A percentile compares a stretch with the other conserved stretches of the same genome.
These are phyloP conservation scores for Orycteropus afer DNA, from an alignment of 2,113 vertebrate species.

Conservation along the genomic window DNA sequence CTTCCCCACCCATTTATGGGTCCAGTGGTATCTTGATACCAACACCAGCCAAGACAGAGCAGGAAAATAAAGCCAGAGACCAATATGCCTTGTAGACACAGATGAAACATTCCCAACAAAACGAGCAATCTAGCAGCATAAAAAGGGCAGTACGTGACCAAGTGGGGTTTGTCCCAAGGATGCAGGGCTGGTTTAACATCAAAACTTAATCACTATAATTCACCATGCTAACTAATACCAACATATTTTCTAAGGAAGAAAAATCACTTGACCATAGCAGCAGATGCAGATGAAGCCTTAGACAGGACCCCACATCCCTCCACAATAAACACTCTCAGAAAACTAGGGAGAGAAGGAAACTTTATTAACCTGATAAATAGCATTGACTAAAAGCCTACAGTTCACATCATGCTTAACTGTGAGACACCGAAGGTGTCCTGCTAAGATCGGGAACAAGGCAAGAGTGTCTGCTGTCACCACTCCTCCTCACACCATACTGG, in stretches of 20 bases:
- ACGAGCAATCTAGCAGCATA: background rate
- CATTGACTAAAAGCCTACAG: background rate
- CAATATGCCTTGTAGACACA: background rate
- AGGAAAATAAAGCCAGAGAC: background rate
- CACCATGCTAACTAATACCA: background rate
- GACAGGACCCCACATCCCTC: background rate
- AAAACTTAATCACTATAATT: background rate
- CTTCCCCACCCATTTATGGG: background rate
- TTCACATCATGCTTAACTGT: background rate
- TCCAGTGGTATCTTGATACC: background rate
- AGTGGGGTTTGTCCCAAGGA: no score
- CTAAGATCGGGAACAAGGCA: background rate
- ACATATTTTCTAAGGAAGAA: no score
- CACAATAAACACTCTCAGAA: background rate
- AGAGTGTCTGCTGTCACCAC: background rate
- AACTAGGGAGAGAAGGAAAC: background rate
- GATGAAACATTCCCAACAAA: background rate
- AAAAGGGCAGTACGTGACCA: no score
- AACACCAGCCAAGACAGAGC: background rate
- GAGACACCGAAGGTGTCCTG: background rate
- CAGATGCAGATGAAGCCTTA: rapidly evolving
- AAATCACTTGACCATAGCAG: background rate
- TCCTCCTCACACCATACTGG: rapidly evolving
- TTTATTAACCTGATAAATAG: background rate
- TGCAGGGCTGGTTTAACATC: no score